Conservation (phyloP, 1,140 invertebrate species). For the Meloidogyne exigua region DNA sequence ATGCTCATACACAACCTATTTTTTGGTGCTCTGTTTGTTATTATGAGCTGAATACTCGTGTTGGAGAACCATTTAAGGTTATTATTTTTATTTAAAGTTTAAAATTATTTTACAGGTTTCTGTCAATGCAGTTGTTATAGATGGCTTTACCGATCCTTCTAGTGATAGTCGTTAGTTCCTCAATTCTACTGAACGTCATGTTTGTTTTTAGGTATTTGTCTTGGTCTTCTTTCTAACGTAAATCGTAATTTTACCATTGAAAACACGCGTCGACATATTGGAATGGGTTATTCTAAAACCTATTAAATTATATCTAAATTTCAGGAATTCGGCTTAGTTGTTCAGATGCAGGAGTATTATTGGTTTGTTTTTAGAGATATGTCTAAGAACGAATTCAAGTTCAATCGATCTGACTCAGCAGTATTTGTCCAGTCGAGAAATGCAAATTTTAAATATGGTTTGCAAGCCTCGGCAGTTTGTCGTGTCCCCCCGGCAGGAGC, state of each 20-base stretch:
- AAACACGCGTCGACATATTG: constrained; percentile 70
- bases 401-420: constrained; percentile 49
- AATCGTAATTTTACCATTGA: constrained; percentile 70
- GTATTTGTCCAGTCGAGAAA: constrained; percentile 52
- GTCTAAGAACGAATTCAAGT: not conserved
- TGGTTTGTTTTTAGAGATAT: constrained; percentile 6
- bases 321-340: constrained; percentile 41
- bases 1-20: constrained; percentile 63
- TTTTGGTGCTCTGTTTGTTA: constrained; percentile 70
- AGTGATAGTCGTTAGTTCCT: constrained; percentile 64
- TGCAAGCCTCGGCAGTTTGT: constrained; percentile 46
- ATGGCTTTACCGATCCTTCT: constrained; percentile 67
- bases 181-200: not conserved
- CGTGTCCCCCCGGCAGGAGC: constrained; percentile 73
- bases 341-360: constrained; percentile 33
- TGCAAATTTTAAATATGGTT: constrained; percentile 50
- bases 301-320: not conserved
- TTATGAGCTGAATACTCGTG: constrained; percentile 70
- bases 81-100: not conserved
- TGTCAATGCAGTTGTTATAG: constrained; percentile 65
- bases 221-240: constrained; percentile 70
- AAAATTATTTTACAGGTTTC: constrained; percentile 61
- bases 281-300: constrained; percentile 66
- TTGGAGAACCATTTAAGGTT: constrained; percentile 69
- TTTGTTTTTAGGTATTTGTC: constrained; percentile 66